A percentile compares a stretch with the other conserved stretches of the same genome.
These are phyloP conservation scores for Timema podura DNA, from an alignment of 2,888 invertebrate genomes.

Conservation along the genomic window DNA sequence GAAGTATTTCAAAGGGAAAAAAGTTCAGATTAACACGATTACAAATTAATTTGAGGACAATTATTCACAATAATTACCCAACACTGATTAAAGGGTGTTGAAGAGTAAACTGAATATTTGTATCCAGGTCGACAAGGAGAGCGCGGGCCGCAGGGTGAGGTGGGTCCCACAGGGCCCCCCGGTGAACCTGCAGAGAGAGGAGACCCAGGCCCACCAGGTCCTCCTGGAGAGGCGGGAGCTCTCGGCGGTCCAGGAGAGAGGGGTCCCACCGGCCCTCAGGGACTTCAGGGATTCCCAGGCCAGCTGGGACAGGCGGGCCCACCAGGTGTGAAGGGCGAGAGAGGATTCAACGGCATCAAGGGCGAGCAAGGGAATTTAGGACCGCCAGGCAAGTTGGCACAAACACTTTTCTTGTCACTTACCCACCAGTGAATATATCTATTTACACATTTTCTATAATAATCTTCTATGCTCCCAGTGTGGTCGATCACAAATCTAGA, in stretches of 20 bases:
- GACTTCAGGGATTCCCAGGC: constrained; percentile 65
- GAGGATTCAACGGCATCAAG: constrained; percentile 65
- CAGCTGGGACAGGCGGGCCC: constrained; percentile 60
- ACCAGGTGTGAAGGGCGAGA: constrained; percentile 68
- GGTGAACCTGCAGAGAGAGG: constrained; percentile 80
- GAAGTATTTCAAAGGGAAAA: too few species aligned
- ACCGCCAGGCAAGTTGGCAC: constrained; percentile 48
- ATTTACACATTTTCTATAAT: too few species aligned
- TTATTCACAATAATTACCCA: too few species aligned
- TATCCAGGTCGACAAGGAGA: constrained; percentile 62
- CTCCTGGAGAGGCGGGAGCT: constrained; percentile 68
- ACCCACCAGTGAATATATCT: neutral
- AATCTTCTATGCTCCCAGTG: too few species aligned
- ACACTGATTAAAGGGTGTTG: too few species aligned
- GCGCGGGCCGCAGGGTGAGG: constrained; percentile 70
- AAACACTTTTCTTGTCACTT: neutral
- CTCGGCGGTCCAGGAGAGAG: constrained; percentile 69
- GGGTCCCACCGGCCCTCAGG: constrained; percentile 67
- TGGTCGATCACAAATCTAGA: too few species aligned
- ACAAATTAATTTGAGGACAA: too few species aligned
- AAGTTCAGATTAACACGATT: too few species aligned
- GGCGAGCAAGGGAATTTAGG: constrained; percentile 70
- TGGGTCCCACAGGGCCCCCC: constrained; percentile 70
- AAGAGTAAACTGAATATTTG: too few species aligned
- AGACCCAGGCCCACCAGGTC: constrained; percentile 68